Evolutionary conservation across 2,113 vertebrate genomes (phyloP).

Genomic region (Thryonomys swinderianus): DNA sequence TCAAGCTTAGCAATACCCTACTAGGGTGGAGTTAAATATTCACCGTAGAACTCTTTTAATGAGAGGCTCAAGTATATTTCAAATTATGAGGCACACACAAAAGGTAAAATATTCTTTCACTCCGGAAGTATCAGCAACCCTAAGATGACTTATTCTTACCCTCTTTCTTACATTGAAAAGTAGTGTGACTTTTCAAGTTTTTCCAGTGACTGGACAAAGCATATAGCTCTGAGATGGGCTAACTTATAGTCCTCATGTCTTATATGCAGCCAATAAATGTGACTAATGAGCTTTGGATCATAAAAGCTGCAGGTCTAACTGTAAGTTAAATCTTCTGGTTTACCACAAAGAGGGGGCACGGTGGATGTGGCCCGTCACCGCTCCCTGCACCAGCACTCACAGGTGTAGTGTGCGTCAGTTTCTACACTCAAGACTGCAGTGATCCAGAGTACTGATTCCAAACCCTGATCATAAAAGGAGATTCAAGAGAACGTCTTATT

Average conservation of each 20-base stretch:
- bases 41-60: not conserved
- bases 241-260: slow-evolving; percentile 50
- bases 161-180: not conserved
- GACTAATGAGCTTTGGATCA: slow-evolving; percentile 28
- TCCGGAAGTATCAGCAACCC: not conserved
- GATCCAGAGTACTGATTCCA: not conserved
- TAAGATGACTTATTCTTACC: not conserved
- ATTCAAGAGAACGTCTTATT: not conserved
- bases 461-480: not conserved
- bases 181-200: not conserved
- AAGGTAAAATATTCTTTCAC: not conserved
- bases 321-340: not conserved
- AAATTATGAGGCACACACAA: slow-evolving; percentile 37
- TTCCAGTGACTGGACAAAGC: not conserved
- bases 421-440: not conserved
- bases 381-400: not conserved
- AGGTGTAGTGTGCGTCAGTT: not conserved
- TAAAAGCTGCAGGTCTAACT: not conserved
- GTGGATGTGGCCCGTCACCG: not conserved
- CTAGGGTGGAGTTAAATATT: not conserved
- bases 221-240: not conserved
- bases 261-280: slow-evolving; percentile 44
- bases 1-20: not conserved
- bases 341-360: not conserved
- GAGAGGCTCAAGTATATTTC: slow-evolving; percentile 11